A percentile compares a stretch with the other conserved stretches of the same genome.
These are phyloP conservation scores for Deilephila porcellus DNA, from an alignment of 2,888 invertebrate species.

Conservation along the genomic window DNA sequence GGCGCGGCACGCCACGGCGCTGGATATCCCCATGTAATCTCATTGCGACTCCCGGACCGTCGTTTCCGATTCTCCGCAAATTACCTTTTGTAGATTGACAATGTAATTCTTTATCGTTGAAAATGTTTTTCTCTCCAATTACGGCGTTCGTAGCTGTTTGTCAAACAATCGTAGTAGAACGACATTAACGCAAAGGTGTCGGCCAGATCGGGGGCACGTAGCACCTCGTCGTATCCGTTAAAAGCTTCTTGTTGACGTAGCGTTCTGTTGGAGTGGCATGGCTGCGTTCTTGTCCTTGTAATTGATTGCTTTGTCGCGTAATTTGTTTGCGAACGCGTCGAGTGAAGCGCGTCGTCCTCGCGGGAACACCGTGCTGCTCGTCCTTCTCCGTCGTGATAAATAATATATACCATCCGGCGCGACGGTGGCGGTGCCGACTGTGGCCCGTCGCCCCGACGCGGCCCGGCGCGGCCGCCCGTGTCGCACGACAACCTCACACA, in stretches of 20 bases:
- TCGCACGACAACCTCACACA: slow-evolving; percentile 28
- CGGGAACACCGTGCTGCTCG: slow-evolving; percentile 68
- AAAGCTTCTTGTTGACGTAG: slow-evolving; percentile 84
- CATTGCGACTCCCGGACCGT: slow-evolving; percentile 75
- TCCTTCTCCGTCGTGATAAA: slow-evolving; percentile 76
- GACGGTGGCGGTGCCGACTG: slow-evolving; percentile 38
- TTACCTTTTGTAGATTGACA: slow-evolving; percentile 79
- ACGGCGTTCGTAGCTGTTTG: slow-evolving; percentile 49
- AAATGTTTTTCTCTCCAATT: slow-evolving; percentile 70
- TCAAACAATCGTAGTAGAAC: slow-evolving; percentile 56
- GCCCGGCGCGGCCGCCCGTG: slow-evolving; percentile 29
- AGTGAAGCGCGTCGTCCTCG: slow-evolving; percentile 66
- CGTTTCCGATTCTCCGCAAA: slow-evolving; percentile 75
- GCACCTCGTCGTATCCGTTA: slow-evolving; percentile 71
- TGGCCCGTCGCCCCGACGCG: slow-evolving; percentile 37
- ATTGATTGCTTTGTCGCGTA: slow-evolving; percentile 85
- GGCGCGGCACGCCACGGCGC: slow-evolving; percentile 63
- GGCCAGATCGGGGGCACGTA: slow-evolving; percentile 65
- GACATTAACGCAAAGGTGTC: slow-evolving; percentile 63
- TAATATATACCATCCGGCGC: slow-evolving; percentile 71
- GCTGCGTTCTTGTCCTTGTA: slow-evolving; percentile 79
- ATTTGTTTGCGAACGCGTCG: slow-evolving; percentile 79
- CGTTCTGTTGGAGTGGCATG: slow-evolving; percentile 78
- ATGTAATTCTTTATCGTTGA: slow-evolving; percentile 72
- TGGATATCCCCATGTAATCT: slow-evolving; percentile 75